Percentiles rank a stretch among this genome's conserved stretches.
Evolutionary conservation across 2,113 vertebrate genomes (phyloP).

Genomic region (Ictidomys tridecemlineatus): DNA sequence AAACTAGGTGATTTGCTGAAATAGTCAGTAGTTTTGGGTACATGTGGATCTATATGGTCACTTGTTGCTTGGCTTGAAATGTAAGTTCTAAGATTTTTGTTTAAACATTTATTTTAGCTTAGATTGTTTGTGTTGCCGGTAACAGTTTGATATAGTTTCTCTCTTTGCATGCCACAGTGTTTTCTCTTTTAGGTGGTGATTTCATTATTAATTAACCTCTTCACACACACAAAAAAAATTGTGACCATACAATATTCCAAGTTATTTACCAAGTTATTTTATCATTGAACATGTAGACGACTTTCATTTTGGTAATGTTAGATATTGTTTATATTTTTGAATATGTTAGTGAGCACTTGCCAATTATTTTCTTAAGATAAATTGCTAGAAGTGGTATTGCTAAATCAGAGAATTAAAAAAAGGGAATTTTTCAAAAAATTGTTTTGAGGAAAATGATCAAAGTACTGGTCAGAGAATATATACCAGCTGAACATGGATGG

Average conservation of each 20-base stretch:
- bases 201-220: not conserved
- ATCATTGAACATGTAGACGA: not conserved
- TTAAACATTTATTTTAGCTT: not conserved
- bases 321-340: not conserved
- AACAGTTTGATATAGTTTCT: not conserved
- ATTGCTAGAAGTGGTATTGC: not conserved
- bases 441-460: not conserved
- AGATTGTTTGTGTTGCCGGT: not conserved
- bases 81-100: not conserved
- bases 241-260: not conserved
- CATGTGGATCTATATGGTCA: not conserved
- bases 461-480: not conserved
- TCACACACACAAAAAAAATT: not conserved
- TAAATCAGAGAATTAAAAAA: not conserved
- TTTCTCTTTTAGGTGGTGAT: not conserved
- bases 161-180: not conserved
- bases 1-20: not conserved
- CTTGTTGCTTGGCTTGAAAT: not conserved
- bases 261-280: too few relatives aligned
- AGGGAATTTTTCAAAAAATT: not conserved
- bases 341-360: not conserved
- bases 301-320: slow-evolving; percentile 1
- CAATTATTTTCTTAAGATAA: not conserved
- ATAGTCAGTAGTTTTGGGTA: not conserved
- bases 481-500: not conserved